Conservation (phyloP, 2,888 invertebrate species). For the Diarsia rubi region DNA sequence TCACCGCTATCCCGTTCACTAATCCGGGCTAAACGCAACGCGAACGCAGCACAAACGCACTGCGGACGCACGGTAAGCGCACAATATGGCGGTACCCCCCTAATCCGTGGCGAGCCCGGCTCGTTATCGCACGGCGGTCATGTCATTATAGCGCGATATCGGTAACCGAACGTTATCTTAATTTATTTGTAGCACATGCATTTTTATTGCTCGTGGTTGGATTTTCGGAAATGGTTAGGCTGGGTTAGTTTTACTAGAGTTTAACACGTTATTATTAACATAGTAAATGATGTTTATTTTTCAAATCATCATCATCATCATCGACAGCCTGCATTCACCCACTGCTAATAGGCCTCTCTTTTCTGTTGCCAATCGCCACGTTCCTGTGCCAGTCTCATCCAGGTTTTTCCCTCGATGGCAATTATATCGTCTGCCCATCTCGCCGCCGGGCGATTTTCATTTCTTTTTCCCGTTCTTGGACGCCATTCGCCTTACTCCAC, state of each 20-base stretch:
- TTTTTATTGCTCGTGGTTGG: neutral
- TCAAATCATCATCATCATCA: too few relatives aligned
- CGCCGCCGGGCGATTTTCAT: too few relatives aligned
- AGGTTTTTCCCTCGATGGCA: too few relatives aligned
- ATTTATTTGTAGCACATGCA: conserved; percentile 55
- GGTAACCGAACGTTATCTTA: conserved; percentile 63
- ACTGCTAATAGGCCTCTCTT: too few relatives aligned
- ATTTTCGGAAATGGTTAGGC: neutral
- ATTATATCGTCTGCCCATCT: too few relatives aligned
- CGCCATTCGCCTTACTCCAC: too few relatives aligned
- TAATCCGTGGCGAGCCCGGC: conserved; percentile 74
- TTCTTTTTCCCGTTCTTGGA: too few relatives aligned
- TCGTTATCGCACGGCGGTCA: conserved; percentile 79
- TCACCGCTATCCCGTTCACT: conserved; percentile 24
- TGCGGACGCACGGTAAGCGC: conserved; percentile 34
- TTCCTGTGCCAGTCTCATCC: too few relatives aligned
- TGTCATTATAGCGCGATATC: conserved; percentile 77
- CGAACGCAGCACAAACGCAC: conserved; percentile 32
- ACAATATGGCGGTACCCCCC: conserved; percentile 65
- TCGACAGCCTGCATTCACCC: too few relatives aligned
- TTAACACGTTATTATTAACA: neutral
- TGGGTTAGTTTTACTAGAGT: neutral
- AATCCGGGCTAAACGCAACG: conserved; percentile 49
- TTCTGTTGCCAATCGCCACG: too few relatives aligned
- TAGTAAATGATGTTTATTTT: too few relatives aligned